Base-by-base conservation (phyloP, 2,113 vertebrate genomes). In the Psettodes erumei region DNA sequence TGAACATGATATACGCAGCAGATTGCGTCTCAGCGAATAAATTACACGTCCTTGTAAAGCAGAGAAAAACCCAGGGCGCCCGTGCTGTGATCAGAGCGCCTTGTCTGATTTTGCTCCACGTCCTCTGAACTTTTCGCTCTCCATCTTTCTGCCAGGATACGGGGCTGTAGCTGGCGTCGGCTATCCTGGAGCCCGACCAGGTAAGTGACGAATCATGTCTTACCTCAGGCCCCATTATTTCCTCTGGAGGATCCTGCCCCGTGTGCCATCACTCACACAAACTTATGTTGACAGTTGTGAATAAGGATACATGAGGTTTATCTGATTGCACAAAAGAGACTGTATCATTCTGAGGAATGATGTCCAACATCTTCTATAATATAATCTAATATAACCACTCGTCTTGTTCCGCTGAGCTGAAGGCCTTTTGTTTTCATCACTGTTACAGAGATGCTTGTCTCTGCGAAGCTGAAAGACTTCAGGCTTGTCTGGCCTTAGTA, bases 131-230 rank as follows among this genome's bases (percentile, higher is more conserved):
- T 73, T 23, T 13, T 45, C 27, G 7, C 33, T 38, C 56, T 76
- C 81, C 78, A 23, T 90, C 59, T 82, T 60, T 53, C 72, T 77
- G 54, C 19, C 84, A 94, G 94, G 93, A 74, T 93, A 93, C 9
- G 91, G 88, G 16, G 19, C 61, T 53, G 45, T 78, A 18, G 77
- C 76, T 3, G 92, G 90, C n/a, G 68, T 61, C 0, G 83, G 76
- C 1, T 77, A 90, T 60, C 83, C 80, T 53, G 89, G 53, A 40
- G 63, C 56, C 28, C 83, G 80, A 63, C 90, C 79, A 55, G 92
- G 94, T 94, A 62, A 83, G 90, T 80, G 72, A 60, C 32, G 33
- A 76, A 42, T 76, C 62, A n/a, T 16, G 40, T 19, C 28, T 65
- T 19, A 30, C 16, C 58, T 62, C 33, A 61, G 21, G 38, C 16